These are phyloP conservation scores for Ciconia stormi DNA, from an alignment of 2,113 vertebrate species.

Conservation along the genomic window DNA sequence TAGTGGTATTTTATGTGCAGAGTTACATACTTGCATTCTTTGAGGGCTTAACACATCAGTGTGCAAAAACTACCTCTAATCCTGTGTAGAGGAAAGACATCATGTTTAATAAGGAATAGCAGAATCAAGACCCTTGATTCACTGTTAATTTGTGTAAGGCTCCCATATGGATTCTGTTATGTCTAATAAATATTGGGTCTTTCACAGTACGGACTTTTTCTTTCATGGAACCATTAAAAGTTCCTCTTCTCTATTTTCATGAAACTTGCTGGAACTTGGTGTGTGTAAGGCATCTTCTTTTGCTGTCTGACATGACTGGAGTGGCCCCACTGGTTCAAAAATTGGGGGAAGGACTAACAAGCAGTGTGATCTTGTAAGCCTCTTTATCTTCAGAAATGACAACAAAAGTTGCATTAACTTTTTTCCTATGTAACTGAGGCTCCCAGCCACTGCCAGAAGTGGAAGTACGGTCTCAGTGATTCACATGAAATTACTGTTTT, in stretches of 20 bases:
- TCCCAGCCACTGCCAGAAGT: neutral
- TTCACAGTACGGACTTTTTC: neutral
- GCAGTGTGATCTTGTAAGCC: neutral
- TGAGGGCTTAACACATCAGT: neutral
- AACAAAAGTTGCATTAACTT: neutral
- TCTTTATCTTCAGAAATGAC: neutral
- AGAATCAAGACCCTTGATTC: neutral
- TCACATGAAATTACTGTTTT: neutral
- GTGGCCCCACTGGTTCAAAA: neutral
- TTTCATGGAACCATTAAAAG: neutral
- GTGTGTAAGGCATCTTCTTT: neutral
- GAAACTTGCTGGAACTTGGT: neutral
- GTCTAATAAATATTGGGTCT: neutral
- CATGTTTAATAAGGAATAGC: neutral
- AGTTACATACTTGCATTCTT: neutral
- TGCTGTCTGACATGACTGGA: neutral
- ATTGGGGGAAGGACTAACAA: neutral
- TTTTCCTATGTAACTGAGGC: neutral
- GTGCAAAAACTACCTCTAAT: neutral
- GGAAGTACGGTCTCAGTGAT: neutral
- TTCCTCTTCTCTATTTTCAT: neutral
- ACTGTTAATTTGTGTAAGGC: neutral
- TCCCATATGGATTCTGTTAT: neutral
- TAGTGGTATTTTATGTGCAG: neutral
- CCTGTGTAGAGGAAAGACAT: neutral